These are phyloP conservation scores for Chydorus sphaericus DNA, from an alignment of 2,888 invertebrate species.

Conservation along the genomic window DNA sequence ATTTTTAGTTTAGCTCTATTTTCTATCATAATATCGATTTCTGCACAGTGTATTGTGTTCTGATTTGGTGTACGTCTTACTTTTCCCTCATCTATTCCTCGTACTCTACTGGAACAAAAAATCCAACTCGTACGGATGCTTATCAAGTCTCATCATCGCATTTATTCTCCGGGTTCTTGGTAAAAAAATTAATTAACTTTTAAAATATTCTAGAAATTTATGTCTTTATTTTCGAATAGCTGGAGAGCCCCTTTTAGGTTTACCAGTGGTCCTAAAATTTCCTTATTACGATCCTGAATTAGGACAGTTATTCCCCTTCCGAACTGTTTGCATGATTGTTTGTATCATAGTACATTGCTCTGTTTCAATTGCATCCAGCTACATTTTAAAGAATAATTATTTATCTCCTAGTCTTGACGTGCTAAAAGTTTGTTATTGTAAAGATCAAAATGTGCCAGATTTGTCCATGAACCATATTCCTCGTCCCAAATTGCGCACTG, in stretches of 20 bases:
- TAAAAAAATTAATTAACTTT: too few species aligned
- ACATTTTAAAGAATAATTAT: conserved; percentile 35
- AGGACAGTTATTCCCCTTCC: conserved; percentile 80
- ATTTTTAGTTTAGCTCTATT: too few species aligned
- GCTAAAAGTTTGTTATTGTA: too few species aligned
- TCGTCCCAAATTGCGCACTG: too few species aligned
- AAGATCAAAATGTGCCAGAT: too few species aligned
- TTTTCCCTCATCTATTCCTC: conserved; percentile 95
- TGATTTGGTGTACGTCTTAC: conserved; percentile 94
- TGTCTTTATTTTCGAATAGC: conserved; percentile 41
- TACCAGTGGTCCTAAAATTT: conserved; percentile 70
- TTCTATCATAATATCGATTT: too few species aligned
- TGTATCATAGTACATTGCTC: conserved; percentile 64
- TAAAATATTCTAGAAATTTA: neutral
- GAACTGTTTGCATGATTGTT: conserved; percentile 84
- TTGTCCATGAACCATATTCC: too few species aligned
- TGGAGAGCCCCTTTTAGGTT: conserved; percentile 68
- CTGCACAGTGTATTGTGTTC: conserved; percentile 93
- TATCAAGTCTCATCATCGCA: neutral
- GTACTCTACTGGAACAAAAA: conserved; percentile 89
- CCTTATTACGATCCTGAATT: conserved; percentile 47
- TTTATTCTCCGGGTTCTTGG: conserved; percentile 7
- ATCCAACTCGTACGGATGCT: conserved; percentile 93
- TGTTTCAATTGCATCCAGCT: conserved; percentile 63
- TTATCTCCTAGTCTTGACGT: conserved; percentile 35